phyloP scores from a whole-genome alignment of 1,140 invertebrate genomes.

The Zaprionus africanus region DNA sequence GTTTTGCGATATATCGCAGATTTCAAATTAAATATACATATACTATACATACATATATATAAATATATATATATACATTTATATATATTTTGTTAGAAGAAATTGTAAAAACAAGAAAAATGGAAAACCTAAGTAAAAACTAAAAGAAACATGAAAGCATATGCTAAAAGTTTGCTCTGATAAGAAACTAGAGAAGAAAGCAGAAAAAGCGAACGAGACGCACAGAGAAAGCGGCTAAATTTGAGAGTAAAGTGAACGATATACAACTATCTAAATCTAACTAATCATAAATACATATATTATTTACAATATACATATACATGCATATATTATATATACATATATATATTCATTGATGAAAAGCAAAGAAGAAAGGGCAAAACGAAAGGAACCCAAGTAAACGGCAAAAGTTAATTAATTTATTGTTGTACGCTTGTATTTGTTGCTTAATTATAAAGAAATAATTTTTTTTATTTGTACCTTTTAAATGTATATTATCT shows the following conservation, averaged over 20 bases:
- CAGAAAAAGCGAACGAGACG: constrained; percentile 31
- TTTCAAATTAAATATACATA: constrained; percentile 4
- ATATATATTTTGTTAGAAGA: constrained; percentile 33
- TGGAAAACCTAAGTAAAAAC: constrained; percentile 5
- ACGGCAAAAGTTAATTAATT: constrained; percentile 68
- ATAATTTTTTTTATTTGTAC: constrained; percentile 55
- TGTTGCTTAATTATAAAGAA: constrained; percentile 78
- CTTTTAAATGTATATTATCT: constrained; percentile 48
- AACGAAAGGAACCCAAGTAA: constrained; percentile 44
- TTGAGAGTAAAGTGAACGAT: constrained; percentile 27
- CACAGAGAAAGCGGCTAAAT: constrained; percentile 30
- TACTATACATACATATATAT: constrained; percentile 5
- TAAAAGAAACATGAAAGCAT: neutral
- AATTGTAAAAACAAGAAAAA: constrained; percentile 22
- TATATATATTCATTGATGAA: constrained; percentile 20
- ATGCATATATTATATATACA: constrained; percentile 37
- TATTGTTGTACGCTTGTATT: constrained; percentile 75
- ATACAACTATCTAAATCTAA: constrained; percentile 16
- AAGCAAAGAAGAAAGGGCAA: constrained; percentile 27
- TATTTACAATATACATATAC: constrained; percentile 7
- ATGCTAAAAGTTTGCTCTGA: constrained; percentile 5
- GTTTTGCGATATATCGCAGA: neutral
- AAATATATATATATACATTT: neutral
- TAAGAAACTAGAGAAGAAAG: constrained; percentile 2
- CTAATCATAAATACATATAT: constrained; percentile 5